Evolutionary conservation across 2,797 vertebrate species (phyloP).

Genomic region (Salmo trutta): DNA sequence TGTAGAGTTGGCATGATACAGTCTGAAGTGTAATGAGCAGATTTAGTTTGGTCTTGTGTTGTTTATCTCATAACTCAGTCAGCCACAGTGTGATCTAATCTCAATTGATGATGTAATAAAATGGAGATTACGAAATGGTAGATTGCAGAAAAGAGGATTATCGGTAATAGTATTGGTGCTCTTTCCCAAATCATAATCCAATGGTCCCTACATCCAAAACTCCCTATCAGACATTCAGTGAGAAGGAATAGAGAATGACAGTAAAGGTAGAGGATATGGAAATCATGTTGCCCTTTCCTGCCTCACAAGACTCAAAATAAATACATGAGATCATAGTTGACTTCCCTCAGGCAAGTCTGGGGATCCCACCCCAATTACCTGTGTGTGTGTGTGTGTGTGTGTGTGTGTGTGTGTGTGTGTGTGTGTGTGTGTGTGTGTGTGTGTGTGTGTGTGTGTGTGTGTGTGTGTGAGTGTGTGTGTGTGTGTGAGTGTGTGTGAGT

Average conservation of each 20-base stretch:
- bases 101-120: neutral
- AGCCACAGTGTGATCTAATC: neutral
- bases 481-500: no score
- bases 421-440: neutral
- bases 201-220: neutral
- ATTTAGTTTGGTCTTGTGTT: neutral
- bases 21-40: neutral
- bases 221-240: neutral
- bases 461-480: no score
- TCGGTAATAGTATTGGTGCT: neutral
- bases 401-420: constrained; percentile 4
- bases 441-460: neutral
- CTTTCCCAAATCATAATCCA: neutral
- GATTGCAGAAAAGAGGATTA: neutral
- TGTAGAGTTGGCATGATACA: neutral
- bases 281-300: neutral
- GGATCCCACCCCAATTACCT: neutral
- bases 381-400: neutral
- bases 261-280: neutral
- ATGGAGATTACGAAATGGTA: neutral
- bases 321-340: neutral
- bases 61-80: neutral
- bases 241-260: neutral
- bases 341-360: neutral
- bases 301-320: neutral